These are phyloP conservation scores for Turdus rufiventris DNA, from an alignment of 2,113 vertebrate genomes.

Conservation along the genomic window DNA sequence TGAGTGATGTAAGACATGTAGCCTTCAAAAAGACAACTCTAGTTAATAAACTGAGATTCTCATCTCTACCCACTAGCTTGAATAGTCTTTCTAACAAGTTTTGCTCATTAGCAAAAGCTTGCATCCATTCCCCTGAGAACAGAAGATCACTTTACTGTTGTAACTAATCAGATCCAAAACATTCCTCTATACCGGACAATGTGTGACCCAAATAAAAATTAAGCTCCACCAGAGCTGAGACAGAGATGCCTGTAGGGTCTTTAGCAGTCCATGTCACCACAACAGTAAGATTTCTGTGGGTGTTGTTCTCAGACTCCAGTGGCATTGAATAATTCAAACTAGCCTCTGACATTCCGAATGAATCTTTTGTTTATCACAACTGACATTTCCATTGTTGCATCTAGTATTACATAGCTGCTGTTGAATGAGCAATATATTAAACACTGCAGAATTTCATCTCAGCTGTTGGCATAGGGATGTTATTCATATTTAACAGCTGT, in stretches of 20 bases:
- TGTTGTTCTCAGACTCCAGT: conserved; percentile 32
- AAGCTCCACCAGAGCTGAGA: conserved; percentile 9
- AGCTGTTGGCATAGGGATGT: conserved; percentile 45
- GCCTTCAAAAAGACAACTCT: background rate
- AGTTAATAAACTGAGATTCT: background rate
- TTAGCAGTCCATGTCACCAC: conserved; percentile 39
- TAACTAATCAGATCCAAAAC: conserved; percentile 1
- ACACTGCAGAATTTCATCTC: conserved; percentile 42
- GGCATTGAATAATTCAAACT: conserved; percentile 53
- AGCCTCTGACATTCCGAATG: conserved; percentile 43
- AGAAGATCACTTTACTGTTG: background rate
- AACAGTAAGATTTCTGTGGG: conserved; percentile 47
- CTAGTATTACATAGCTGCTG: conserved; percentile 44
- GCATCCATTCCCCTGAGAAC: background rate
- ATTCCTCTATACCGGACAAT: background rate
- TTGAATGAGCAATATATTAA: conserved; percentile 59
- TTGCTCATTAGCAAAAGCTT: background rate
- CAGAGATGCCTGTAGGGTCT: conserved; percentile 1
- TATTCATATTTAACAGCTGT: conserved; percentile 60
- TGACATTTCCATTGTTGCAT: conserved; percentile 55
- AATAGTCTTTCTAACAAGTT: background rate
- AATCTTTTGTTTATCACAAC: conserved; percentile 62
- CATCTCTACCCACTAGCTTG: background rate
- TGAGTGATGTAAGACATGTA: background rate
- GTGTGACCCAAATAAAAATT: conserved; percentile 48